Evolutionary conservation across 2,888 invertebrate species (phyloP).

Genomic region (Microchrysa polita): DNA sequence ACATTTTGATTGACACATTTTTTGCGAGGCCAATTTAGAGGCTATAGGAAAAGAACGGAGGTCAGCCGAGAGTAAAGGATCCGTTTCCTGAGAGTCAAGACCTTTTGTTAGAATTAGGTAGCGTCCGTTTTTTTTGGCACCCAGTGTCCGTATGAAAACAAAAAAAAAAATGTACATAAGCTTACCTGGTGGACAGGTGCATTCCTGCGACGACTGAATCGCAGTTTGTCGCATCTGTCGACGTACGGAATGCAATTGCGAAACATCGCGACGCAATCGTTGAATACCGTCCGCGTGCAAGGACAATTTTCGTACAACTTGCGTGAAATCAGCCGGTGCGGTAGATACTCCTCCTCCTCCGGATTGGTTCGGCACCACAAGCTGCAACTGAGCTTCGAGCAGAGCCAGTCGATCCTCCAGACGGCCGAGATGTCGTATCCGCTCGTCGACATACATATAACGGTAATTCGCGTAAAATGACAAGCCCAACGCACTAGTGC

Average conservation of each 20-base stretch:
- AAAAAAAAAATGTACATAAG: not conserved
- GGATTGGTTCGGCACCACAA: no score
- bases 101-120: no score
- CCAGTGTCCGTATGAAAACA: no score
- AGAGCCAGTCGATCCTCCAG: slow-evolving; percentile 62
- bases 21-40: no score
- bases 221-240: slow-evolving; percentile 61
- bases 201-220: slow-evolving; percentile 67
- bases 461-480: slow-evolving; percentile 62
- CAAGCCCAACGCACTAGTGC: slow-evolving; percentile 62
- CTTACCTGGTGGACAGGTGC: slow-evolving; percentile 77
- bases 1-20: no score
- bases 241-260: slow-evolving; percentile 61
- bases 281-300: slow-evolving; percentile 61
- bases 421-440: slow-evolving; percentile 60
- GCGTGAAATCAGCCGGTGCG: slow-evolving; percentile 46
- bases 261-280: slow-evolving; percentile 63
- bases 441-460: slow-evolving; percentile 61
- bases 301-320: slow-evolving; percentile 58
- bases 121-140: no score
- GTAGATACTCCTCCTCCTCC: slow-evolving; percentile 10
- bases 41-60: no score
- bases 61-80: no score
- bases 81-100: no score
- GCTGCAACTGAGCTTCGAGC: slow-evolving; percentile 58